A percentile compares a stretch with the other conserved stretches of the same genome.
These are phyloP conservation scores for Lagenorhynchus albirostris DNA, from an alignment of 2,113 vertebrate genomes.

Conservation along the genomic window DNA sequence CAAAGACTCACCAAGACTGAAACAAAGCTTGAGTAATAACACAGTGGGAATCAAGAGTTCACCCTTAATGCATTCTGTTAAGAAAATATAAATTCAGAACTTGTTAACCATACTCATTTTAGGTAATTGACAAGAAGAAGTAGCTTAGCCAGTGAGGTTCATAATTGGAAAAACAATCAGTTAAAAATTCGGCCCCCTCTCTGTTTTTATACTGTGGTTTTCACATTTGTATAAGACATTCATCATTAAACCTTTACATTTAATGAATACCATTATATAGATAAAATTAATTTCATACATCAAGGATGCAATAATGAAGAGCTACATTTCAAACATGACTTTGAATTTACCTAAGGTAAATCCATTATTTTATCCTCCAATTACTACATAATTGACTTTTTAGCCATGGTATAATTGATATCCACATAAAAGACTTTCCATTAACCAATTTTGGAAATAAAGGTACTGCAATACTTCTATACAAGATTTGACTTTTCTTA, in stretches of 20 bases:
- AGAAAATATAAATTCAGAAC: slow-evolving; percentile 7
- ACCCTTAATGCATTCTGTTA: background rate
- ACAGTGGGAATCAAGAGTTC: background rate
- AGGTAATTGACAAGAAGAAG: background rate
- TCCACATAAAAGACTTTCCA: slow-evolving; percentile 66
- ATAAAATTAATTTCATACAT: slow-evolving; percentile 75
- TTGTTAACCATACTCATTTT: slow-evolving; percentile 2
- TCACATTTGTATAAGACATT: slow-evolving; percentile 45
- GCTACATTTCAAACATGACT: slow-evolving; percentile 67
- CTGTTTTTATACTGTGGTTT: slow-evolving; percentile 46
- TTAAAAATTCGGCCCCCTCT: background rate
- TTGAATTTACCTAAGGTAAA: slow-evolving; percentile 68
- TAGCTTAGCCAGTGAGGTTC: background rate
- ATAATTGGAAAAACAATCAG: background rate
- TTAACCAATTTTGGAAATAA: slow-evolving; percentile 67
- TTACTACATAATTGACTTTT: slow-evolving; percentile 74
- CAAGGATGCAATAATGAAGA: slow-evolving; percentile 64
- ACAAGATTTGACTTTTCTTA: slow-evolving; percentile 47
- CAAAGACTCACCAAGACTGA: background rate
- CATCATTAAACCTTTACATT: slow-evolving; percentile 59
- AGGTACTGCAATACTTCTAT: slow-evolving; percentile 23
- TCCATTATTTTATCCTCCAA: slow-evolving; percentile 73
- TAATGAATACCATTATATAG: slow-evolving; percentile 70
- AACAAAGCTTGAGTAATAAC: background rate
- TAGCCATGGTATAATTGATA: slow-evolving; percentile 66